Percentiles rank a stretch among this genome's conserved stretches.
Evolutionary conservation across 2,113 vertebrate species (phyloP).

Genomic region (Brachirus orientalis): DNA sequence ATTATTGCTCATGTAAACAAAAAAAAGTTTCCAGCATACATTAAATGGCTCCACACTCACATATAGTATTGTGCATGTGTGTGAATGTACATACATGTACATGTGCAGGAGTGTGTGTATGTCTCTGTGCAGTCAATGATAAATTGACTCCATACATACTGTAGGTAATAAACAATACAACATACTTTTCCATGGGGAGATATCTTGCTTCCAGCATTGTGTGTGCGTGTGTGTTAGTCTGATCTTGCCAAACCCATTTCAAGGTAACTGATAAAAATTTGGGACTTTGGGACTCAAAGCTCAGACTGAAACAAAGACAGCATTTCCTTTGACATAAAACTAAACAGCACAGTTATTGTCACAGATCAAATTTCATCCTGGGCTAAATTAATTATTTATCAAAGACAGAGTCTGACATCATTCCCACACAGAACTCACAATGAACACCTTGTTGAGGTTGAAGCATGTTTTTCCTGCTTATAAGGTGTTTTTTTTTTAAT

Average conservation of each 20-base stretch:
- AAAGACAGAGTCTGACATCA: neutral
- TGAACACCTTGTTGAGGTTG: neutral
- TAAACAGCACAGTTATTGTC: neutral
- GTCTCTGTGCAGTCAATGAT: slow-evolving; percentile 32
- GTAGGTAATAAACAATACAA: slow-evolving; percentile 61
- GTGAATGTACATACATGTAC: neutral
- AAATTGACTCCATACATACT: slow-evolving; percentile 50
- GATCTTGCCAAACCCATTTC: no score
- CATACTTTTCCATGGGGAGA: slow-evolving; percentile 47
- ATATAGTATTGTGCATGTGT: slow-evolving; percentile 31
- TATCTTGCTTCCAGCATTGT: slow-evolving; percentile 22
- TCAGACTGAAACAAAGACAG: neutral
- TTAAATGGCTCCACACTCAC: slow-evolving; percentile 38
- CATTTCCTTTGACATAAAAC: slow-evolving; percentile 6
- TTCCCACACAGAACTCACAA: neutral
- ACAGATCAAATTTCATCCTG: neutral
- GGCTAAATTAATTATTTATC: slow-evolving; percentile 10
- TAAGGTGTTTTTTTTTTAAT: neutral
- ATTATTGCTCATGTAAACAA: slow-evolving; percentile 41
- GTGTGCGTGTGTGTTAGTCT: slow-evolving; percentile 13
- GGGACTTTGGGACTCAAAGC: neutral
- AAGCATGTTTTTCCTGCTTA: slow-evolving; percentile 1
- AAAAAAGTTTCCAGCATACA: slow-evolving; percentile 54
- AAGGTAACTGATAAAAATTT: no score
- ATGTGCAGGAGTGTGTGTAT: slow-evolving; percentile 4